phyloP scores from a whole-genome alignment of 1,140 invertebrate genomes.

The Magallana ariakensis region DNA sequence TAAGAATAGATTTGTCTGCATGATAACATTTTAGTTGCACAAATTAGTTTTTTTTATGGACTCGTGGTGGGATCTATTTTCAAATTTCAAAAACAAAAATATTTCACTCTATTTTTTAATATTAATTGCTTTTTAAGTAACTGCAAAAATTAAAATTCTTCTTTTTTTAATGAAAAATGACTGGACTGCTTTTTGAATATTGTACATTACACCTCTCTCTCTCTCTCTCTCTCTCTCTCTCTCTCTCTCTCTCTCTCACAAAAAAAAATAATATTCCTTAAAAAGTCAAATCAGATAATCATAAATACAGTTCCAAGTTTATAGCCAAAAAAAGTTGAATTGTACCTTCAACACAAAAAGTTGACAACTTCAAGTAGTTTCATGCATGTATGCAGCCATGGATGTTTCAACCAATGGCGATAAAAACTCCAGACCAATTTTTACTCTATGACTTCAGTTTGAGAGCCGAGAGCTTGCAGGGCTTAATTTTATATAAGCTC shows the following conservation, averaged over 20 bases:
- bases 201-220: too few relatives aligned
- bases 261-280: too few relatives aligned
- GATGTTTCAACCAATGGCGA: background rate
- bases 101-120: background rate
- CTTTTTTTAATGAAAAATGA: too few relatives aligned
- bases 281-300: background rate
- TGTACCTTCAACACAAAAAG: background rate
- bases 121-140: background rate
- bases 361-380: background rate
- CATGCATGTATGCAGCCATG: too few relatives aligned
- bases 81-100: background rate
- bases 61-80: background rate
- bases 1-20: background rate
- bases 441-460: background rate
- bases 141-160: background rate
- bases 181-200: too few relatives aligned
- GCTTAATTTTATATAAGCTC: slow-evolving; percentile 4
- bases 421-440: background rate
- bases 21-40: background rate
- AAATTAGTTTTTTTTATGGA: background rate
- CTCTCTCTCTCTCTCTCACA: too few relatives aligned
- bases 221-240: too few relatives aligned
- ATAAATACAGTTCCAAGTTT: too few relatives aligned
- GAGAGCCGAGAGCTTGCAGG: background rate
- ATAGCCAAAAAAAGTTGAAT: background rate